A percentile compares a stretch with the other conserved stretches of the same genome.
Conservation (phyloP, 2,113 vertebrate genomes). For the Muscicapa adusta region DNA sequence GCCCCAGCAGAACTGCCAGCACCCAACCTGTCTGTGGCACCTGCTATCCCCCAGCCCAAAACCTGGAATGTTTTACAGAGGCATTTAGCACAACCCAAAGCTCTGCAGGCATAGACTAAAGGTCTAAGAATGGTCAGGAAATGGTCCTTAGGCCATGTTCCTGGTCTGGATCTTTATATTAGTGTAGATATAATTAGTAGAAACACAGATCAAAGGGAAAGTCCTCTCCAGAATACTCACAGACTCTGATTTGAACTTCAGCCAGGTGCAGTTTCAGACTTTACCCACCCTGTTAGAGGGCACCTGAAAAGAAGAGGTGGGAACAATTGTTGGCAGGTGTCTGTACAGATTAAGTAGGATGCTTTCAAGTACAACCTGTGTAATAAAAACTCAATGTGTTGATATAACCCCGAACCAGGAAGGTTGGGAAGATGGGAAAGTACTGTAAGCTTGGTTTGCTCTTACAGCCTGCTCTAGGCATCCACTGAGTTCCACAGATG, state of each 20-base stretch:
- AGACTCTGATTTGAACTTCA: neutral
- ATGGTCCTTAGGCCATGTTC: neutral
- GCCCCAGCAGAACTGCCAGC: neutral
- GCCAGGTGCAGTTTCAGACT: neutral
- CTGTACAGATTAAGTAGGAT: neutral
- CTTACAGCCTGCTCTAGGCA: neutral
- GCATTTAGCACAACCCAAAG: neutral
- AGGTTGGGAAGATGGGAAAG: neutral
- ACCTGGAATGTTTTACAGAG: rapidly evolving
- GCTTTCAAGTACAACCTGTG: neutral
- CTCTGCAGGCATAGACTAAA: neutral
- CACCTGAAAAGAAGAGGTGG: neutral
- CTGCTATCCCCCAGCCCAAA: neutral
- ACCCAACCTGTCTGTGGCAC: neutral
- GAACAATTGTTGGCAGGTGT: neutral
- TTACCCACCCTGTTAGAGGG: neutral
- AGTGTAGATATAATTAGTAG: neutral
- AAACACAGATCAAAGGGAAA: neutral
- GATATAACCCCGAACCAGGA: neutral
- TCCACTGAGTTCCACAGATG: no score
- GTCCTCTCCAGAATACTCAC: neutral
- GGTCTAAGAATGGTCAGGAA: rapidly evolving
- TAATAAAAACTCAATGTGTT: neutral
- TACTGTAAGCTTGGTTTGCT: neutral
- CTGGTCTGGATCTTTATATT: neutral